Percentiles rank a stretch among this genome's conserved stretches.
Conservation (phyloP, 2,888 invertebrate species). For the Itoplectis maculator region DNA sequence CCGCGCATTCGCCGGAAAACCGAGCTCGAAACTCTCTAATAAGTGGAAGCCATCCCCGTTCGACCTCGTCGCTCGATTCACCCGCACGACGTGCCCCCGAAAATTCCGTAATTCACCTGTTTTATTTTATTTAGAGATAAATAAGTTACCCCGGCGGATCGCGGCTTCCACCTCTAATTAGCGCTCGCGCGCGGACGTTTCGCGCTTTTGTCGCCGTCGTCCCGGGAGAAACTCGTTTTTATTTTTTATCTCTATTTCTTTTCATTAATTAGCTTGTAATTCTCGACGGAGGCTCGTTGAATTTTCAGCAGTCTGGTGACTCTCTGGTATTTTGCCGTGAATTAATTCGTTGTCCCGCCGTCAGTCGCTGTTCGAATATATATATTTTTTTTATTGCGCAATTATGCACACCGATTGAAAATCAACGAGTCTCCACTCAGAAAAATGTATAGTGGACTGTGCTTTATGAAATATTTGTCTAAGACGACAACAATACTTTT, state of each 20-base stretch:
- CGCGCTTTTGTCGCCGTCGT: neutral
- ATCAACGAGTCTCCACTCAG: too few relatives aligned
- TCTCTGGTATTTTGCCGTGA: too few relatives aligned
- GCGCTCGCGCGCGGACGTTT: neutral
- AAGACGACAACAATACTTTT: too few relatives aligned
- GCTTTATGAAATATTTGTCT: too few relatives aligned
- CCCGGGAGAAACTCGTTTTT: neutral
- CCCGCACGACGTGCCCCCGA: neutral
- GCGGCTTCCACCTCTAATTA: neutral
- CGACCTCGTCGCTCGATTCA: neutral
- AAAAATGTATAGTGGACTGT: too few relatives aligned
- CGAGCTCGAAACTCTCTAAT: neutral
- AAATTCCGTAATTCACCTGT: neutral
- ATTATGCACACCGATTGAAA: too few relatives aligned
- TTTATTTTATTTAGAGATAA: neutral
- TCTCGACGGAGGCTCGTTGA: too few relatives aligned
- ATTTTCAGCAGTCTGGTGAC: too few relatives aligned
- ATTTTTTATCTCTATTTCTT: neutral
- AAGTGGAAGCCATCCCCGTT: neutral
- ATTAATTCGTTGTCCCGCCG: too few relatives aligned
- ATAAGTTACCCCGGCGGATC: neutral
- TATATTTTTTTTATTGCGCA: too few relatives aligned
- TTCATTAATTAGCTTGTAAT: neutral
- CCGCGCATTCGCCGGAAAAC: neutral
- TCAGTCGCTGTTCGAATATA: too few relatives aligned